phyloP scores from a whole-genome alignment of 1,140 invertebrate species.

The Acromyrmex echinatior region DNA sequence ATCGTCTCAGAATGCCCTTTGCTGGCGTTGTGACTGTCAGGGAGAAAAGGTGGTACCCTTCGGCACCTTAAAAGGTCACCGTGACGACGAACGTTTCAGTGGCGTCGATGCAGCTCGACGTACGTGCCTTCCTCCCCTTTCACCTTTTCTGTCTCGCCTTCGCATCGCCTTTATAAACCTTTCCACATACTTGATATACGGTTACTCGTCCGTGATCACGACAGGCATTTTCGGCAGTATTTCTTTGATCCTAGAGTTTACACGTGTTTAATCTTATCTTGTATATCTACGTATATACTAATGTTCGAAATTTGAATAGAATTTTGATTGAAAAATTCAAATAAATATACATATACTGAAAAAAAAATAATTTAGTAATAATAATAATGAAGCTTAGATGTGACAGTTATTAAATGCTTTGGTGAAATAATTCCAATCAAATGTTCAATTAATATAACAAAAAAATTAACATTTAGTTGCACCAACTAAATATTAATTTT shows the following conservation, averaged over 20 bases:
- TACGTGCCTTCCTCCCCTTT: slow-evolving; percentile 40
- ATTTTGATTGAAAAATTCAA: background rate
- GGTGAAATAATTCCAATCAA: too few species aligned
- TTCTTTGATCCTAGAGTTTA: background rate
- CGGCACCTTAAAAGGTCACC: slow-evolving; percentile 73
- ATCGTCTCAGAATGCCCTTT: slow-evolving; percentile 64
- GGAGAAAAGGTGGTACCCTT: slow-evolving; percentile 67
- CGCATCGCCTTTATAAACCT: slow-evolving; percentile 30
- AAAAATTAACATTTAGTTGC: too few species aligned
- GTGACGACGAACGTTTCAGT: slow-evolving; percentile 43
- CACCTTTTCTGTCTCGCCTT: slow-evolving; percentile 1
- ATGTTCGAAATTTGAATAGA: background rate
- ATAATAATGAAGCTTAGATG: too few species aligned
- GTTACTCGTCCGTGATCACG: slow-evolving; percentile 28
- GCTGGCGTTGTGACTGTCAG: slow-evolving; percentile 33
- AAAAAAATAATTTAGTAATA: too few species aligned
- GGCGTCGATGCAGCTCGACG: slow-evolving; percentile 47
- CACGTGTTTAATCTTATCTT: too few species aligned
- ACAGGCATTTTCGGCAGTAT: slow-evolving; percentile 18
- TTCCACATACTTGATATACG: slow-evolving; percentile 45
- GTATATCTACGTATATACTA: background rate
- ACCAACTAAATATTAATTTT: too few species aligned
- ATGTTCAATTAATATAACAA: too few species aligned
- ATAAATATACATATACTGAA: too few species aligned
- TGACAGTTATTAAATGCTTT: too few species aligned